Evolutionary conservation across 2,113 vertebrate genomes (phyloP).

Genomic region (Oncorhynchus keta): DNA sequence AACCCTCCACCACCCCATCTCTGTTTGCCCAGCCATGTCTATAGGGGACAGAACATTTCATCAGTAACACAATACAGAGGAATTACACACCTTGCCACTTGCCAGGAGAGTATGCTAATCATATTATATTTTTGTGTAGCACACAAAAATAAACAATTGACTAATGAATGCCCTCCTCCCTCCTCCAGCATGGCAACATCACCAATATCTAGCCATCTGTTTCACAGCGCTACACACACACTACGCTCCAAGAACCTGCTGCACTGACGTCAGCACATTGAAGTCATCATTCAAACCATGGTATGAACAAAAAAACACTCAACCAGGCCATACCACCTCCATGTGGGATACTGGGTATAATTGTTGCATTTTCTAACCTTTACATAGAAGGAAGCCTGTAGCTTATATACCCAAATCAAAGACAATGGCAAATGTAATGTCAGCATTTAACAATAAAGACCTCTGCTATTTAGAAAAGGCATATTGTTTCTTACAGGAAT

Average conservation of each 20-base stretch:
- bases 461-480: background rate
- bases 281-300: background rate
- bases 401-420: background rate
- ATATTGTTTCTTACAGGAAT: no score
- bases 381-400: background rate
- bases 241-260: slow-evolving; percentile 54
- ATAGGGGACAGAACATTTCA: no score
- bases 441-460: background rate
- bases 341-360: background rate
- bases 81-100: no score
- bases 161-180: background rate
- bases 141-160: background rate
- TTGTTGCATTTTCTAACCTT: background rate
- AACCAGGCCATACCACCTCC: background rate
- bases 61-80: no score
- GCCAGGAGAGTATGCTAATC: background rate
- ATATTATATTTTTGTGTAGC: background rate
- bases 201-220: slow-evolving; percentile 69
- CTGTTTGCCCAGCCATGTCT: no score
- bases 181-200: slow-evolving; percentile 39
- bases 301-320: background rate
- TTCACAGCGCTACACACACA: slow-evolving; percentile 64
- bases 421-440: background rate
- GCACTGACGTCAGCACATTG: slow-evolving; percentile 54
- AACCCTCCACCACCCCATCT: no score